phyloP scores from a whole-genome alignment of 2,113 vertebrate genomes.

The Paraplagusia blochii region DNA sequence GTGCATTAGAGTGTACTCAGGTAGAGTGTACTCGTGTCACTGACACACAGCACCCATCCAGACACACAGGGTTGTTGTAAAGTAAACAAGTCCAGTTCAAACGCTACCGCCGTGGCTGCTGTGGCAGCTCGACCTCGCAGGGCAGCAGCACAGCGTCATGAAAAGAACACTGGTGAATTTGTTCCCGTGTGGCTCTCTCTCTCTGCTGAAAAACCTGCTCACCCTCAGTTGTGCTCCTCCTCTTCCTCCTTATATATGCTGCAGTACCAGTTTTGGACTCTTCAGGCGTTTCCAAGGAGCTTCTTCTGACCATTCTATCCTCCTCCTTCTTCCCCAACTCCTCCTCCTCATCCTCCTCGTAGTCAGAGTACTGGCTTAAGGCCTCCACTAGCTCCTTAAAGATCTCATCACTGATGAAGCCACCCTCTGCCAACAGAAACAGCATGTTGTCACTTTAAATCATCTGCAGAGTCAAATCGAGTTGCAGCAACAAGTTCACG shows the following conservation, averaged over 20 bases:
- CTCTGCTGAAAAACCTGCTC: conserved; percentile 26
- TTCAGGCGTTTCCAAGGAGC: conserved; percentile 55
- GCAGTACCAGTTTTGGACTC: conserved; percentile 55
- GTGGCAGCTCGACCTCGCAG: conserved; percentile 38
- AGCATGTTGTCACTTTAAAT: neutral
- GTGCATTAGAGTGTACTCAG: too few species aligned
- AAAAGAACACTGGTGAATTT: conserved; percentile 42
- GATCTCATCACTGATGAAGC: conserved; percentile 92
- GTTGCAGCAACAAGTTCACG: neutral
- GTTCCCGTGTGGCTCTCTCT: conserved; percentile 4
- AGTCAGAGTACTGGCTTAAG: conserved; percentile 89
- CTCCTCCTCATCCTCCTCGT: conserved; percentile 90
- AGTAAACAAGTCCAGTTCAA: conserved; percentile 49
- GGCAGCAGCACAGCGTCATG: conserved; percentile 27
- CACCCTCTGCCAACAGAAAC: conserved; percentile 73
- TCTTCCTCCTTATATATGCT: conserved; percentile 63
- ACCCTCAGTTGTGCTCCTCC: conserved; percentile 71
- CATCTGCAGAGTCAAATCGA: neutral
- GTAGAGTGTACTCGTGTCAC: neutral
- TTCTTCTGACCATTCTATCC: conserved; percentile 64
- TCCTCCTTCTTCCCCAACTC: conserved; percentile 81
- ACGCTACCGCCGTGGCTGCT: conserved; percentile 27
- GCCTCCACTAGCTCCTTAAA: conserved; percentile 96
- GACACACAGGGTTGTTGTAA: conserved; percentile 31
- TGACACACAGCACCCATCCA: conserved; percentile 19